Base-by-base conservation (phyloP, 2,888 invertebrate species). In the Petrolisthes manimaculis region DNA sequence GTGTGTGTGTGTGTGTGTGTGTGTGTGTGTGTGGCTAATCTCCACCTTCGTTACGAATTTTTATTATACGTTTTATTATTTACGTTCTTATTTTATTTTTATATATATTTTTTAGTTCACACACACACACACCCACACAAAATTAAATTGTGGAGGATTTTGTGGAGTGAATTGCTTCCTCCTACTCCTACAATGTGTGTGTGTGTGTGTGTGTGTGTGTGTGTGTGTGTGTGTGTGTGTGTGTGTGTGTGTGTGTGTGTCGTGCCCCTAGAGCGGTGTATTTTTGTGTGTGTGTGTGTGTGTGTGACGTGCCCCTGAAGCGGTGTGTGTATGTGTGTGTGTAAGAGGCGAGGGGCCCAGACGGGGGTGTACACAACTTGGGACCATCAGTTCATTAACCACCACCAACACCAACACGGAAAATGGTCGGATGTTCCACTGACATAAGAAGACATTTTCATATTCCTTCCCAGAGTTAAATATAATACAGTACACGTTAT, bases 261-360 rank as follows among this genome's bases (percentile, higher is more conserved):
- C 3, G 5, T 54, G 9, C 21, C 56, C 24, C 21, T 54, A 21
- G 21, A 71, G 8, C 14, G 8, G 51, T n/a, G 67, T 67, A n/a
- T 83, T 71, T 71, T n/a, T 53, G 83, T 82, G 67, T 82, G 83
- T 69, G 54, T 79, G 80, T 80, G 61, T 61, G 21, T 56, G 21
- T 80, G 80, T 56, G 24, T 80, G 80, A 54, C n/a, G n/a, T n/a
- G n/a, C n/a, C n/a, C n/a, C n/a, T n/a, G n/a, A n/a, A n/a, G n/a
- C n/a, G n/a, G 55, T 79, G 79, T 79, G 55, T 79, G 79, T 79
- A 21, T 79, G 79, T 79, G 55, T 79, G 79, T 78, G 78, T 78
- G 78, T 51, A 18, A 8, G 54, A 54, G 18, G n/a, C 71, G 5
- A 5, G 18, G 6, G 24, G 71, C 4, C 71, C 18, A 71, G 5